These are phyloP conservation scores for Dasyurus viverrinus DNA, from an alignment of 2,113 vertebrate genomes.

Conservation along the genomic window DNA sequence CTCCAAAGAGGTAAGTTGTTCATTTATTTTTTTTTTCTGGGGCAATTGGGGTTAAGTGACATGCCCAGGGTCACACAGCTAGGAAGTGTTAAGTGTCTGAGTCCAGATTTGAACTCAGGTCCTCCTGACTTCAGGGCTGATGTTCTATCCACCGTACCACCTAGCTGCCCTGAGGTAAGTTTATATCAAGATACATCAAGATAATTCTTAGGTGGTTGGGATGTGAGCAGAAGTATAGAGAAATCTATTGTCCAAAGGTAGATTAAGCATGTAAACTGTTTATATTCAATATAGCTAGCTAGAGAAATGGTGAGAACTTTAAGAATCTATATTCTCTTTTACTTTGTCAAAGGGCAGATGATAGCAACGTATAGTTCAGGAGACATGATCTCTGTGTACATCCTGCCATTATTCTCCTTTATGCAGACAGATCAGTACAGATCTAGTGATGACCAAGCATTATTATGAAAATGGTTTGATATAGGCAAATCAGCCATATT, in stretches of 20 bases:
- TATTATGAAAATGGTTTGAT: background rate
- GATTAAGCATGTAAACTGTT: background rate
- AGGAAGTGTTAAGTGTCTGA: too few relatives aligned
- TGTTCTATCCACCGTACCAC: too few relatives aligned
- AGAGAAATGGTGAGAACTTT: background rate
- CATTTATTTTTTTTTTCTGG: too few relatives aligned
- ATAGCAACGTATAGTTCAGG: background rate
- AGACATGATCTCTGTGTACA: background rate
- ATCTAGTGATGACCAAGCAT: background rate
- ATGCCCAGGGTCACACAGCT: too few relatives aligned
- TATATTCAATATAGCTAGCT: background rate
- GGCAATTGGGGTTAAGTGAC: too few relatives aligned
- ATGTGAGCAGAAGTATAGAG: background rate
- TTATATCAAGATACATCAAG: background rate
- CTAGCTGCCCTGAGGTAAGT: too few relatives aligned
- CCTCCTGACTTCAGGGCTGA: background rate
- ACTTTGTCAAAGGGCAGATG: background rate
- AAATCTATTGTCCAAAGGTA: background rate
- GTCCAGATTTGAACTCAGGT: too few relatives aligned
- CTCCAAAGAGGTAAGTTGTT: background rate
- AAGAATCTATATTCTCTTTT: background rate
- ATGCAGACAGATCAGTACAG: background rate
- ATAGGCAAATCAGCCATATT: background rate
- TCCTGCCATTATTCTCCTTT: background rate
- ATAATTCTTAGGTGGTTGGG: background rate